Evolutionary conservation across 2,113 vertebrate species (phyloP).

Genomic region (Ochotona curzoniae): DNA sequence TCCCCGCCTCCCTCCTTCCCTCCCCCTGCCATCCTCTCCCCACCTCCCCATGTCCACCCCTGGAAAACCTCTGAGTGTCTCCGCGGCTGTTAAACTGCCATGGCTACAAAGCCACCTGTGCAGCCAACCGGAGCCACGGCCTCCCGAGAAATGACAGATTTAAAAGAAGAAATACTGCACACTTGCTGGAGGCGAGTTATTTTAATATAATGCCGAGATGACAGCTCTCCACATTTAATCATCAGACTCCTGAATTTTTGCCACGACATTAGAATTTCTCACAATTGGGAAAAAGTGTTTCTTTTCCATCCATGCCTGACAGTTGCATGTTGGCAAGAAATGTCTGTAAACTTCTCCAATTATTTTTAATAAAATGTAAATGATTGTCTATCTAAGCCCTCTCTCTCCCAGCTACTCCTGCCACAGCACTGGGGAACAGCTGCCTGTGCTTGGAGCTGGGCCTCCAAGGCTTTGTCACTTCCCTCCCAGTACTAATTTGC

Average conservation of each 20-base stretch:
- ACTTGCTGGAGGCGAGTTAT: slow-evolving; percentile 85
- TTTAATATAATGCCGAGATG: slow-evolving; percentile 85
- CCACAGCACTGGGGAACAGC: background rate
- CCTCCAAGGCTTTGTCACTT: background rate
- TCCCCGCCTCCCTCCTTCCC: no score
- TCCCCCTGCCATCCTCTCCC: background rate
- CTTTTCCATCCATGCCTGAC: slow-evolving; percentile 76
- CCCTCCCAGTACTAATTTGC: slow-evolving; percentile 3
- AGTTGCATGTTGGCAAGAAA: slow-evolving; percentile 56
- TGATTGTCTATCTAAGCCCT: slow-evolving; percentile 50
- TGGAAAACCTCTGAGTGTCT: slow-evolving; percentile 64
- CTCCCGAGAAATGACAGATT: slow-evolving; percentile 85
- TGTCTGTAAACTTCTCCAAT: slow-evolving; percentile 73
- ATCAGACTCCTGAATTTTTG: slow-evolving; percentile 81
- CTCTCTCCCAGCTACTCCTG: background rate
- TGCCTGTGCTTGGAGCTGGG: background rate
- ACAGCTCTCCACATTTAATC: slow-evolving; percentile 84
- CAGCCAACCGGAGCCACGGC: slow-evolving; percentile 79
- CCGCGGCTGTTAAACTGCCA: slow-evolving; percentile 76
- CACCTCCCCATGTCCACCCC: slow-evolving; percentile 26
- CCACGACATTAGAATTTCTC: slow-evolving; percentile 79
- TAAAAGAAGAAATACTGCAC: slow-evolving; percentile 81
- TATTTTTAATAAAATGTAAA: slow-evolving; percentile 82
- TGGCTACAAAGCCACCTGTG: slow-evolving; percentile 79
- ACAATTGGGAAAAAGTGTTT: slow-evolving; percentile 69